Evolutionary conservation across 1,140 invertebrate species (phyloP).

Genomic region (Drosophila murphyi): DNA sequence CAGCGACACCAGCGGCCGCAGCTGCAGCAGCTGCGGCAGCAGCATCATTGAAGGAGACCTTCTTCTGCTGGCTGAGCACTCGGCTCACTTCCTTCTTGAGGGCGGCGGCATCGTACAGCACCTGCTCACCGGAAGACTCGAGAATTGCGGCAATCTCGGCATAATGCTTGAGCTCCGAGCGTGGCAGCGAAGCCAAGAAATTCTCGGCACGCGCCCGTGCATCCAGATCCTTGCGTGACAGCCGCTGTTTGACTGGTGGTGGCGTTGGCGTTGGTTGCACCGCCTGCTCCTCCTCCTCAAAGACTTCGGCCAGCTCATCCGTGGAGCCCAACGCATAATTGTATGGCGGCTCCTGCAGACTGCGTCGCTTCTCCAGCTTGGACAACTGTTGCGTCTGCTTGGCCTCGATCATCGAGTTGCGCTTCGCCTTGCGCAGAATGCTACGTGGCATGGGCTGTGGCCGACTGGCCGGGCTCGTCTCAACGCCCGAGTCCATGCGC

Average conservation of each 20-base stretch:
- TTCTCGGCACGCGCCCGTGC: constrained; percentile 77
- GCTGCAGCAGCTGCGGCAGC: constrained; percentile 59
- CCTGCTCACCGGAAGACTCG: constrained; percentile 88
- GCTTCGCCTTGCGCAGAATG: constrained; percentile 85
- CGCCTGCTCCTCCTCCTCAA: constrained; percentile 86
- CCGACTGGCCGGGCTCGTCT: constrained; percentile 63
- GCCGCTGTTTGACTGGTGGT: constrained; percentile 84
- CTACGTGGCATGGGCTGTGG: constrained; percentile 86
- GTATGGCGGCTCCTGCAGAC: constrained; percentile 90
- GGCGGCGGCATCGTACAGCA: constrained; percentile 88
- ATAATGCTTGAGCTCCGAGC: constrained; percentile 83
- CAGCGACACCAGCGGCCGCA: constrained; percentile 27
- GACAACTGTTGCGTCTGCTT: constrained; percentile 85
- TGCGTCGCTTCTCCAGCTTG: constrained; percentile 88
- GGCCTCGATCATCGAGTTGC: constrained; percentile 93
- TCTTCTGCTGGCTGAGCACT: constrained; percentile 88
- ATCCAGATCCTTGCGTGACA: constrained; percentile 85
- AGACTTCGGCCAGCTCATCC: constrained; percentile 86
- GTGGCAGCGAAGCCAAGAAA: constrained; percentile 77
- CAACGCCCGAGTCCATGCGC: constrained; percentile 75
- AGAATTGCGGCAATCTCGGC: constrained; percentile 87
- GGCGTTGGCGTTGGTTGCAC: constrained; percentile 80
- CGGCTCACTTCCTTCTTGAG: constrained; percentile 88
- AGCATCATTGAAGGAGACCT: constrained; percentile 86
- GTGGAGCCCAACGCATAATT: constrained; percentile 86